Base-by-base conservation (phyloP, 2,113 vertebrate genomes). In the Atrichornis clamosus region DNA sequence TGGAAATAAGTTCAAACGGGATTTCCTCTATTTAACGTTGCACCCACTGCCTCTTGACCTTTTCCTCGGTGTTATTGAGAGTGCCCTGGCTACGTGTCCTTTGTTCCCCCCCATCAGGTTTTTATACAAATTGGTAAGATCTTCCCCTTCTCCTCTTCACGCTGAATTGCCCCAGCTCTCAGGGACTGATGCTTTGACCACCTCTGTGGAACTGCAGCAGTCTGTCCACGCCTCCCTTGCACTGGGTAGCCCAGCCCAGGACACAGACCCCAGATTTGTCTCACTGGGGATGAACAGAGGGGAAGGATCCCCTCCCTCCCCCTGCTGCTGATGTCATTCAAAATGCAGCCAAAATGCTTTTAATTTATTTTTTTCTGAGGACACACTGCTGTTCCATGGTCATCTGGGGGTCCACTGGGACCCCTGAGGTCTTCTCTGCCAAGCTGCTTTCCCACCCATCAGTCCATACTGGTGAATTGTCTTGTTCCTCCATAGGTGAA, bases 51-150 rank as follows among this genome's bases (percentile, higher is more conserved):
- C 19, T 44, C 13, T 22, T 50, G 21, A 27, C 39, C 13, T 91
- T 39, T 26, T 32, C 20, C 16, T 35, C 1, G 2, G 10, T 80
- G 28, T 11, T 2, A 0, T 7, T 49, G 14, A 63, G 21, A 35
- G 18, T 7, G 26, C n/a, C 28, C 14, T 76, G 23, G 10, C 15
- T 65, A 5, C 5, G 7, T 2, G 6, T 10, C 19, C 35, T 50
- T 65, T 14, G 3, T 15, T 11, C 2, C 7, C 14, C 14, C 4
- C 2, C 10, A 4, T 10, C 16, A 46, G 35, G 4, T 49, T 15
- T 53, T 79, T 33, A 16, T 19, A 28, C 3, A n/a, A 9, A 14
- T 1, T 6, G 16, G 10, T 35, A 33, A 68, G 19, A 30, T 41
- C 22, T 41, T 3, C 15, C 27, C 27, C 12, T 70, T 64, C 6